phyloP scores from a whole-genome alignment of 2,797 vertebrate genomes.

The Sebastiscus tertius region DNA sequence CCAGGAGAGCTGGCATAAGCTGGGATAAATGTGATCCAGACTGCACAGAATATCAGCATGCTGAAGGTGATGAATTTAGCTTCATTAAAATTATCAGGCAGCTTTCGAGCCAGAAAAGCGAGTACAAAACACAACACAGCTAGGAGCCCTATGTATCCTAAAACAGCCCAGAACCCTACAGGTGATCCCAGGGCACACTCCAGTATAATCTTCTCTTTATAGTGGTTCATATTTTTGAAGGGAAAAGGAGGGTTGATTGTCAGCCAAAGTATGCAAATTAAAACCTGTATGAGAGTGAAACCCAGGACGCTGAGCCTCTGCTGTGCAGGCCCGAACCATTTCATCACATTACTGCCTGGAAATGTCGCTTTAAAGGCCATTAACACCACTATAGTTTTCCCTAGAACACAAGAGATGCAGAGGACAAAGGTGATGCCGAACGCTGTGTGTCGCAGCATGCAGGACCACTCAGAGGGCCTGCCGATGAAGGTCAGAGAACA shows the following conservation, averaged over 20 bases:
- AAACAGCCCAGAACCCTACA: conserved; percentile 79
- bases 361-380: conserved; percentile 82
- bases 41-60: conserved; percentile 84
- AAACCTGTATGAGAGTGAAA: conserved; percentile 78
- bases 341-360: conserved; percentile 77
- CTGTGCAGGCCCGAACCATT: conserved; percentile 81
- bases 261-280: conserved; percentile 82
- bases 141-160: conserved; percentile 80
- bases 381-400: conserved; percentile 82
- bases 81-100: conserved; percentile 83
- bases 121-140: conserved; percentile 80
- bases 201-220: conserved; percentile 78
- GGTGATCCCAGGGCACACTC: conserved; percentile 80
- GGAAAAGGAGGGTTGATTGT: conserved; percentile 77
- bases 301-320: conserved; percentile 79
- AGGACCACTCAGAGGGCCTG: conserved; percentile 82
- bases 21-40: conserved; percentile 84
- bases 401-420: conserved; percentile 81
- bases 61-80: conserved; percentile 84
- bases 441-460: conserved; percentile 83
- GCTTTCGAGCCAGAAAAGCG: conserved; percentile 79
- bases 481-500: conserved; percentile 84
- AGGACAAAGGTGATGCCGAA: conserved; percentile 84
- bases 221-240: conserved; percentile 70
- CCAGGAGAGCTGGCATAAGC: conserved; percentile 85